A percentile compares a stretch with the other conserved stretches of the same genome.
Conservation (phyloP, 2,888 invertebrate genomes). For the Serripes groenlandicus region DNA sequence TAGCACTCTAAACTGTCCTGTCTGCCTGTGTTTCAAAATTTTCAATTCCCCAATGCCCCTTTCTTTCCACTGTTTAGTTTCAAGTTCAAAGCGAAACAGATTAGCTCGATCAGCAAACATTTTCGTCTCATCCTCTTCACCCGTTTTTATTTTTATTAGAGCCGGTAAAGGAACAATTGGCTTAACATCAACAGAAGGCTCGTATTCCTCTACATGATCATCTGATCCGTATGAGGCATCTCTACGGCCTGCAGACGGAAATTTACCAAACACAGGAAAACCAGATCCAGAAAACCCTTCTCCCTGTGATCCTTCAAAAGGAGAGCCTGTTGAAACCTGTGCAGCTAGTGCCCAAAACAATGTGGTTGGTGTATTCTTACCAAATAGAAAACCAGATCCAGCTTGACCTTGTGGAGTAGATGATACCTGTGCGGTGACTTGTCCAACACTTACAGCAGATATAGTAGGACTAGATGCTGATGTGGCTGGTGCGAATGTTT, state of each 20-base stretch:
- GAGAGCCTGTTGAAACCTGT: conserved; percentile 25
- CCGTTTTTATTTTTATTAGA: conserved; percentile 93
- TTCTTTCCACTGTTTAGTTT: conserved; percentile 96
- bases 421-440: neutral
- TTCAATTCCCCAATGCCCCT: conserved; percentile 95
- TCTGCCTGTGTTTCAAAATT: conserved; percentile 88
- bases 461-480: neutral
- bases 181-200: conserved; percentile 89
- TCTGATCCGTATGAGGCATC: conserved; percentile 67
- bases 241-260: conserved; percentile 53
- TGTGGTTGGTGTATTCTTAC: conserved; percentile 47
- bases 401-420: neutral
- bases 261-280: conserved; percentile 55
- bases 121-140: conserved; percentile 94
- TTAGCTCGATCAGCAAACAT: conserved; percentile 94
- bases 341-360: conserved; percentile 60
- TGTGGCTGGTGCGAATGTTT: conserved; percentile 27
- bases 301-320: conserved; percentile 45
- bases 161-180: conserved; percentile 94
- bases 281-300: conserved; percentile 56
- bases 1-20: conserved; percentile 90
- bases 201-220: conserved; percentile 88
- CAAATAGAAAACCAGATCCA: conserved; percentile 32
- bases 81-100: conserved; percentile 91
- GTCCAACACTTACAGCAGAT: neutral